phyloP scores from a whole-genome alignment of 1,140 invertebrate genomes.

The Xylocopa sonorina region DNA sequence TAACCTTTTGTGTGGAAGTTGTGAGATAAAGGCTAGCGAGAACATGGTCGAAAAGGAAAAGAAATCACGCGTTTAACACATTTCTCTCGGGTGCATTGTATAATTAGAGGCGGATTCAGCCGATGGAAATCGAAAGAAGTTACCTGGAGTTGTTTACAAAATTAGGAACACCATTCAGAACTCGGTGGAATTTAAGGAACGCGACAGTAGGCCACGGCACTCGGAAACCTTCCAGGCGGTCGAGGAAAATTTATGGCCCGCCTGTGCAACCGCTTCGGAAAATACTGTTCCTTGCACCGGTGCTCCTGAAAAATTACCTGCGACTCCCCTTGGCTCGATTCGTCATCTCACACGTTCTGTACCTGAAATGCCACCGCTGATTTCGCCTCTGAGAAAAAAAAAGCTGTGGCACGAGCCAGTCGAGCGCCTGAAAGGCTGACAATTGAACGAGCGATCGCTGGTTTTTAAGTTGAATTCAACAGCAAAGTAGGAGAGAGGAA shows the following conservation, averaged over 20 bases:
- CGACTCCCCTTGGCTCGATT: conserved; percentile 13
- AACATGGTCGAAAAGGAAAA: too few relatives aligned
- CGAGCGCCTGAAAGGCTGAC: background rate
- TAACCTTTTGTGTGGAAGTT: too few relatives aligned
- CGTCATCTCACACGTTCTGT: conserved; percentile 30
- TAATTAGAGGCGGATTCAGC: too few relatives aligned
- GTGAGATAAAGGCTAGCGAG: too few relatives aligned
- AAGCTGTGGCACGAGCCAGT: background rate
- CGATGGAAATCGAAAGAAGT: background rate
- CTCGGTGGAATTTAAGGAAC: background rate
- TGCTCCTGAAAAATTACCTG: conserved; percentile 48
- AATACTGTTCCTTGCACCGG: conserved; percentile 50
- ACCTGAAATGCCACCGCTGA: background rate
- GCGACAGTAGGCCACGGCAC: background rate
- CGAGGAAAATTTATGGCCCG: conserved; percentile 39
- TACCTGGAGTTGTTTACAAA: background rate
- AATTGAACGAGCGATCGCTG: background rate
- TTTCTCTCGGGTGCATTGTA: too few relatives aligned
- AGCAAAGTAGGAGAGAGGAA: background rate
- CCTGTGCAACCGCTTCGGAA: conserved; percentile 38
- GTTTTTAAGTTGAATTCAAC: too few relatives aligned
- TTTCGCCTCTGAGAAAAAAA: background rate
- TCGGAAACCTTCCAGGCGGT: background rate
- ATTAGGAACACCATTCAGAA: background rate
- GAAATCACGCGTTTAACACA: too few relatives aligned